A percentile compares a stretch with the other conserved stretches of the same genome.
Conservation (phyloP, 2,797 vertebrate genomes). For the Amblyraja radiata region DNA sequence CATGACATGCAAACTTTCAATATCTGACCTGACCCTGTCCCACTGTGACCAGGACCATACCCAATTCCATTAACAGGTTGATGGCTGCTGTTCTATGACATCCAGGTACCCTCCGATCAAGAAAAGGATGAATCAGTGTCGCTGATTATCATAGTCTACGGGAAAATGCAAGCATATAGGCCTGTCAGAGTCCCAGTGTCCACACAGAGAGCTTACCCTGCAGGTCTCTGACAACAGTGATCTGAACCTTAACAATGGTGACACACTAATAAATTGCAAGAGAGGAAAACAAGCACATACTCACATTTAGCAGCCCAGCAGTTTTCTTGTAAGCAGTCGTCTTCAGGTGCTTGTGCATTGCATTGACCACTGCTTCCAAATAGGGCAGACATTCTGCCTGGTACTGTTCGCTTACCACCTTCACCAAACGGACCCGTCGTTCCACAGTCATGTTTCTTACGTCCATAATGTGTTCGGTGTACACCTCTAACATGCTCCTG, state of each 20-base stretch:
- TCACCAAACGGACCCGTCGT: slow-evolving; percentile 47
- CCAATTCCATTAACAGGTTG: too few species aligned
- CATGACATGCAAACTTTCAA: too few species aligned
- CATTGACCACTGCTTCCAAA: slow-evolving; percentile 47
- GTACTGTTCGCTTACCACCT: slow-evolving; percentile 45
- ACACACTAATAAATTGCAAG: neutral
- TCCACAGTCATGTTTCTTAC: slow-evolving; percentile 45
- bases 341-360: slow-evolving; percentile 44
- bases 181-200: neutral
- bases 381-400: slow-evolving; percentile 51
- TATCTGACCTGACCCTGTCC: too few species aligned
- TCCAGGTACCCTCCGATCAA: neutral
- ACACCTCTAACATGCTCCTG: slow-evolving; percentile 44
- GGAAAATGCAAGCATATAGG: neutral
- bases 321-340: slow-evolving; percentile 47
- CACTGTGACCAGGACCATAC: too few species aligned
- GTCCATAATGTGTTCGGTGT: slow-evolving; percentile 43
- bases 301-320: slow-evolving; percentile 50
- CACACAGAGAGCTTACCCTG: neutral
- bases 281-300: slow-evolving; percentile 36
- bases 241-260: too few species aligned
- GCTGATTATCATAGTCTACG: too few species aligned
- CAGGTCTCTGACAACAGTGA: too few species aligned
- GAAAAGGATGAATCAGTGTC: neutral
- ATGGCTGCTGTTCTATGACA: too few species aligned